Conservation (phyloP, 2,797 vertebrate genomes). For the Thamnophis elegans region DNA sequence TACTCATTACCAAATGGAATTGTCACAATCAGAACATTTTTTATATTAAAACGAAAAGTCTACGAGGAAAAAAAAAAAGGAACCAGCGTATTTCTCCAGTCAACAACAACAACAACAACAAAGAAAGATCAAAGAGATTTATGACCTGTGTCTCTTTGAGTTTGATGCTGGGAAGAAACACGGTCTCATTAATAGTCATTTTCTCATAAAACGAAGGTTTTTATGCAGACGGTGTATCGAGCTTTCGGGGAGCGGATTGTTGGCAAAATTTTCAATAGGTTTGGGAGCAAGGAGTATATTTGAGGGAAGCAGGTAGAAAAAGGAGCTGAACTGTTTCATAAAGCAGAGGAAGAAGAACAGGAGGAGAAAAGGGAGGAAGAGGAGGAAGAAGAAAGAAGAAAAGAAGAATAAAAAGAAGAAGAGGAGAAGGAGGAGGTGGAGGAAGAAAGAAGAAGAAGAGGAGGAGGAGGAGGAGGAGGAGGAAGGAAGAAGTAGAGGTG, state of each 20-base stretch:
- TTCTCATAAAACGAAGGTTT: conserved; percentile 70
- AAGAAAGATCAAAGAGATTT: conserved; percentile 75
- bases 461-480: too few species aligned
- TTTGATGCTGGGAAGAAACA: conserved; percentile 67
- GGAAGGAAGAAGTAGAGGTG: too few species aligned
- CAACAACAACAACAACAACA: not conserved
- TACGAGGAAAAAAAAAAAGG: not conserved
- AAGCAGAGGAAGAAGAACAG: not conserved
- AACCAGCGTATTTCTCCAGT: conserved; percentile 65
- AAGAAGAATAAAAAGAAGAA: too few species aligned
- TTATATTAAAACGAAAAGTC: conserved; percentile 17
- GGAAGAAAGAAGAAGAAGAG: too few species aligned
- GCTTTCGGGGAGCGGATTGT: conserved; percentile 62
- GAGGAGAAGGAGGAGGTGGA: too few species aligned
- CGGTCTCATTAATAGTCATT: conserved; percentile 77
- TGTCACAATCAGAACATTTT: conserved; percentile 67
- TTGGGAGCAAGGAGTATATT: conserved; percentile 32
- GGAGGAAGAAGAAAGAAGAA: too few species aligned
- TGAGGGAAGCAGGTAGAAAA: not conserved
- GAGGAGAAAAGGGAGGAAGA: not conserved
- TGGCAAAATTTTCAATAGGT: conserved; percentile 64
- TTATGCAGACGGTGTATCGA: conserved; percentile 69
- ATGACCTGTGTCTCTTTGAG: conserved; percentile 73
- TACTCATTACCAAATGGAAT: conserved; percentile 69
- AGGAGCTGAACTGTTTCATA: not conserved